Percentiles rank a stretch among this genome's conserved stretches.
Evolutionary conservation across 2,113 vertebrate species (phyloP).

Genomic region (Macheiramphus alcinus): DNA sequence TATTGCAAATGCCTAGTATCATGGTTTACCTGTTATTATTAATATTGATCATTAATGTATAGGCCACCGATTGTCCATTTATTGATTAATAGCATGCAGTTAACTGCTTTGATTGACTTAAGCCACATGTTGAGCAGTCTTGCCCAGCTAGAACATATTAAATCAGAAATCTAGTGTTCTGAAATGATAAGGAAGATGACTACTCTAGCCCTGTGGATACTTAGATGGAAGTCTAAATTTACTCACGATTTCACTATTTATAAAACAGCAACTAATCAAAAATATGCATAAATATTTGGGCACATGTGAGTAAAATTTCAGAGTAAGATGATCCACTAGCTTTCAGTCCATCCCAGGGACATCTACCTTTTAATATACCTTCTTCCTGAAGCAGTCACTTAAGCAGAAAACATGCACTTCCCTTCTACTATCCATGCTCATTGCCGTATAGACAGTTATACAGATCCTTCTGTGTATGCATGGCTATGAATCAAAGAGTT

Average conservation of each 20-base stretch:
- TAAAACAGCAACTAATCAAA: background rate
- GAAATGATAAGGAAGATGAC: background rate
- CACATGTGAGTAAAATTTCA: background rate
- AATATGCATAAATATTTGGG: background rate
- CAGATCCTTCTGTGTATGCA: background rate
- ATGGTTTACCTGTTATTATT: background rate
- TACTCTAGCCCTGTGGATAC: background rate
- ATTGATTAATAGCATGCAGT: background rate
- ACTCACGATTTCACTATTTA: background rate
- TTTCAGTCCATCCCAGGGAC: background rate
- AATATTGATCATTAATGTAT: background rate
- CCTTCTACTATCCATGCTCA: background rate
- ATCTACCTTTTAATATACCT: background rate
- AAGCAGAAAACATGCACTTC: background rate
- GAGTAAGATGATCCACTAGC: background rate
- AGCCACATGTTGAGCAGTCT: background rate
- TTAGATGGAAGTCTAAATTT: background rate
- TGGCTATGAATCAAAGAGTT: background rate
- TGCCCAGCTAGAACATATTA: background rate
- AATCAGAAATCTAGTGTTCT: background rate
- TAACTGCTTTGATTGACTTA: background rate
- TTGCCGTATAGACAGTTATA: background rate
- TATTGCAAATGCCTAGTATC: background rate
- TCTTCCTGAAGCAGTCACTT: background rate
- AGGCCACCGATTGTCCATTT: background rate